Evolutionary conservation across 1,140 invertebrate genomes (phyloP).

Genomic region (Cydia strobilella): DNA sequence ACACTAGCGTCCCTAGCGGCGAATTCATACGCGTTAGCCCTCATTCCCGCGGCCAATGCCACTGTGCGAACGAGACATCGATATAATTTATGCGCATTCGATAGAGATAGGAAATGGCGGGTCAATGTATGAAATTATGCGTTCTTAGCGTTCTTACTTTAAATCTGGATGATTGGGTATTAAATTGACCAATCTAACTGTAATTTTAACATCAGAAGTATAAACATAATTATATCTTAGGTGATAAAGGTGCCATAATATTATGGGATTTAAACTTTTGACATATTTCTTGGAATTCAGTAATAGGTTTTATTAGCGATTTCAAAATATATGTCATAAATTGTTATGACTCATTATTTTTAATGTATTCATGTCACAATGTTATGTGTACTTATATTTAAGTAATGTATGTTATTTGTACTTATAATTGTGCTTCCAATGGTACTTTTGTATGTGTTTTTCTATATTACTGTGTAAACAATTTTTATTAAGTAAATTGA

Average conservation of each 20-base stretch:
- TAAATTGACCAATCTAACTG: no score
- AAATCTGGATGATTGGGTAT: no score
- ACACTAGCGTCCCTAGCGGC: no score
- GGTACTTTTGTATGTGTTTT: constrained; percentile 14
- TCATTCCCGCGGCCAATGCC: no score
- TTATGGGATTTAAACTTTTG: constrained; percentile 10
- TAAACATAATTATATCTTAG: not conserved
- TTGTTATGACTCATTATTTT: constrained; percentile 29
- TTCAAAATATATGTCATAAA: constrained; percentile 14
- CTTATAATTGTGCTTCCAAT: constrained; percentile 26
- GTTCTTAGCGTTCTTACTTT: no score
- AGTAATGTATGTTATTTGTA: constrained; percentile 14
- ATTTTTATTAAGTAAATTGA: constrained; percentile 9
- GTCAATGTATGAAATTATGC: no score
- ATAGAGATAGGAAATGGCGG: no score
- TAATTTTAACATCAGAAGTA: not conserved
- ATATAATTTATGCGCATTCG: no score
- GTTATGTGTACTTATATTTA: constrained; percentile 27
- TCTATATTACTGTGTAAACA: not conserved
- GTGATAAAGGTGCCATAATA: constrained; percentile 28
- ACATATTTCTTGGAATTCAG: constrained; percentile 1
- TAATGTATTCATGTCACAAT: constrained; percentile 33
- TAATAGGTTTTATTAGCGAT: constrained; percentile 12
- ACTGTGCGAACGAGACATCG: no score
- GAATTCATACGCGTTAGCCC: no score